Base-by-base conservation (phyloP, 2,113 vertebrate species). In the Clarias magur region DNA sequence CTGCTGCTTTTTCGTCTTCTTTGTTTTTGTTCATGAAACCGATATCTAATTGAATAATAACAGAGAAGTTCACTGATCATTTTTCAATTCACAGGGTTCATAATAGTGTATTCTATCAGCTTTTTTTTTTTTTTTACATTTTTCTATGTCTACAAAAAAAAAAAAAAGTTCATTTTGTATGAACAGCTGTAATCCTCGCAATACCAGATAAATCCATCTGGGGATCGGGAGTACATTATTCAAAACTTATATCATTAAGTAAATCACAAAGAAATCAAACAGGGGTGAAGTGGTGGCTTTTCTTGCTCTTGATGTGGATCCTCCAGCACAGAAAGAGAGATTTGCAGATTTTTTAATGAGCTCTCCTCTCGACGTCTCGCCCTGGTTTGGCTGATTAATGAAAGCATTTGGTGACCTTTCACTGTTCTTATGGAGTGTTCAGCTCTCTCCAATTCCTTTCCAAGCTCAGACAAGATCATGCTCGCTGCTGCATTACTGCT, bases 371-470 rank as follows among this genome's bases (percentile, higher is more conserved):
- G 59, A 87, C 15, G 82, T 91, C 90, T 92, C 75, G 70, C 87
- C 89, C 91, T 85, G 89, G 91, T 91, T 91, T 85, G 90, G 87
- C 89, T 93, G 92, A 93, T 94, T 93, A 95, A 94, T 92, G 93
- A 91, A 90, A 93, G 93, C 95, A 95, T 94, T 94, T 94, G 94
- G 94, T 95, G 95, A 95, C 95, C 95, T 95, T 95, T 95, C 90
- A 87, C 63, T 90, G 93, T 93, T 94, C 93, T 93, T 93, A 92
- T 90, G 89, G 90, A 92, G 93, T 91, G 92, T 93, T 94, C 91
- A 92, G 92, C 93, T 92, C 60, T 80, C 25, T 83, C 85, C 30
- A 27, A 59, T 67, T 85, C 34, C 76, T 84, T 73, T 75, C 80
- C 72, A 17, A 68, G 78, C 78, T 76, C 59, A 60, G 78, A 82